A percentile compares a stretch with the other conserved stretches of the same genome.
phyloP scores from a whole-genome alignment of 2,113 vertebrate species.

The Neotragus moschatus region DNA sequence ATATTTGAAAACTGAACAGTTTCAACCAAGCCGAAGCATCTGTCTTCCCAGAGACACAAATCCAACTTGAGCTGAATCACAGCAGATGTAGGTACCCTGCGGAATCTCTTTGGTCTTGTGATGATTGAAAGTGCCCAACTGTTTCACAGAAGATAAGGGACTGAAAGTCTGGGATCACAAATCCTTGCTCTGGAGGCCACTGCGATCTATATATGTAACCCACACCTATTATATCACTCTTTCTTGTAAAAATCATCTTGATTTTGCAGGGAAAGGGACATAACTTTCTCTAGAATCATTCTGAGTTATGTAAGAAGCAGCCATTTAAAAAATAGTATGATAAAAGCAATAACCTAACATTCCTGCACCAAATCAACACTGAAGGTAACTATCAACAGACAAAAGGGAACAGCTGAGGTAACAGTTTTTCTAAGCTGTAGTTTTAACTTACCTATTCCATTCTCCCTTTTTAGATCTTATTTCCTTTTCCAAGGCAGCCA shows the following conservation, averaged over 20 bases:
- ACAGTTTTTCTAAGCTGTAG: background rate
- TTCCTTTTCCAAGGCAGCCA: constrained; percentile 5
- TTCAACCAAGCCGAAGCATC: background rate
- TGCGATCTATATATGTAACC: background rate
- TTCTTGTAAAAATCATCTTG: constrained; percentile 20
- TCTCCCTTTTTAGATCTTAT: constrained; percentile 24
- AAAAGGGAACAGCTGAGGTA: background rate
- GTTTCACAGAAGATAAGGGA: background rate
- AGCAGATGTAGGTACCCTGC: constrained; percentile 2
- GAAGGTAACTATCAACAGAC: background rate
- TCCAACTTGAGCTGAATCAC: background rate
- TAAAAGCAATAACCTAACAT: background rate
- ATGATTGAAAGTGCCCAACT: background rate
- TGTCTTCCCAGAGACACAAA: background rate
- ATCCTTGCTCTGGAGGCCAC: background rate
- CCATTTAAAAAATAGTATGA: background rate
- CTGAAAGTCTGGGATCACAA: background rate
- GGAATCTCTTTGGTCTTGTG: background rate
- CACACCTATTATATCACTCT: background rate
- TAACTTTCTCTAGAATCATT: background rate
- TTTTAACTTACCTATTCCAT: constrained; percentile 23
- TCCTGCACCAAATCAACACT: background rate
- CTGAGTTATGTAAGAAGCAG: background rate
- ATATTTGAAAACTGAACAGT: constrained; percentile 25
- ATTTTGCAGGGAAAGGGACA: background rate